Conservation (phyloP, 1,140 invertebrate species). For the Philopotamus ludificatus region DNA sequence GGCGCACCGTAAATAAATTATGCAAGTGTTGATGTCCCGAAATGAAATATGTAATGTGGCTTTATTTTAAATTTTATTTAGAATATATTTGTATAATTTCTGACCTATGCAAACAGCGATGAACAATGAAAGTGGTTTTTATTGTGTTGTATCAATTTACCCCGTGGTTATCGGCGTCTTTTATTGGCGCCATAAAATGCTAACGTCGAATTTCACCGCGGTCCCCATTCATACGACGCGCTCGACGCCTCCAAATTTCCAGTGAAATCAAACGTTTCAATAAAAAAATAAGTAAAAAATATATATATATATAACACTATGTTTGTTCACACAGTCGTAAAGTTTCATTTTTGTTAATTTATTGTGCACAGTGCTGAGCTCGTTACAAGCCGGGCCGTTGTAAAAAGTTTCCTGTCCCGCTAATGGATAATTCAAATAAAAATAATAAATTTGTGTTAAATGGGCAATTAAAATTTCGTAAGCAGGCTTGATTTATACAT, state of each 20-base stretch:
- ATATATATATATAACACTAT: conserved; percentile 14
- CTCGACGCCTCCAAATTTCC: neutral
- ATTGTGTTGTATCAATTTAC: too few relatives aligned
- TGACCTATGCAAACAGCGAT: too few relatives aligned
- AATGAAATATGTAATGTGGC: too few relatives aligned
- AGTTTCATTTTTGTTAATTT: conserved; percentile 25
- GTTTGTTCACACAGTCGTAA: conserved; percentile 31
- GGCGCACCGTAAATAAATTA: too few relatives aligned
- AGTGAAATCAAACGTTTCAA: neutral
- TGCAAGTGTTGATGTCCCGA: too few relatives aligned
- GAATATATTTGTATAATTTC: too few relatives aligned
- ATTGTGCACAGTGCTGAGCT: conserved; percentile 8
- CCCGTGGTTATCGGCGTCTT: too few relatives aligned
- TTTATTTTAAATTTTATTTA: too few relatives aligned
- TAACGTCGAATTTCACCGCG: neutral
- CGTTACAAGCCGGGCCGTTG: neutral
- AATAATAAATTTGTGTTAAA: conserved; percentile 29
- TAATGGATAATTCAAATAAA: conserved; percentile 27
- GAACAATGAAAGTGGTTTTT: too few relatives aligned
- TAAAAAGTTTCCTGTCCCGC: conserved; percentile 25
- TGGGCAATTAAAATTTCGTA: conserved; percentile 19
- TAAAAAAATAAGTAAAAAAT: neutral
- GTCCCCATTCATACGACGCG: neutral
- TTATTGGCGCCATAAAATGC: neutral
- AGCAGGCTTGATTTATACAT: conserved; percentile 20